A percentile compares a stretch with the other conserved stretches of the same genome.
Conservation (phyloP, 2,113 vertebrate species). For the Zosterops japonicus region DNA sequence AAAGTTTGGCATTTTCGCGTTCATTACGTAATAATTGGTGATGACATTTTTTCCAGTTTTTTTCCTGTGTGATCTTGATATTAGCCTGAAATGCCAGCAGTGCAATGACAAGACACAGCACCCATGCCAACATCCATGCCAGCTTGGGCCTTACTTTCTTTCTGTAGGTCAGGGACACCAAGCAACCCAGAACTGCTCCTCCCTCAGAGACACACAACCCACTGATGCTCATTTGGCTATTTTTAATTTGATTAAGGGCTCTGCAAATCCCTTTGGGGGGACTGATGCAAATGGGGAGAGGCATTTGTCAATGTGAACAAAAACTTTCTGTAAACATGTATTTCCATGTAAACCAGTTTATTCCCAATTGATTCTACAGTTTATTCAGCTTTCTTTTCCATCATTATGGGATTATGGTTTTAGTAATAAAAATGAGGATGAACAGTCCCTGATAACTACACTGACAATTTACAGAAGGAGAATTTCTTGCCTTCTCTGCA, state of each 20-base stretch:
- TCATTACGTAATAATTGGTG: not conserved
- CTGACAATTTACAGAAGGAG: not conserved
- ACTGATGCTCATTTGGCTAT: not conserved
- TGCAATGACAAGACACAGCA: not conserved
- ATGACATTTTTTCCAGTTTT: conserved; percentile 31
- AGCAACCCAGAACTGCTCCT: not conserved
- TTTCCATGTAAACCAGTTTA: not conserved
- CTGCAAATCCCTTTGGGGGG: not conserved
- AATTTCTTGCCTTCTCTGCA: not conserved
- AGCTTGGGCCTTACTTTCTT: not conserved
- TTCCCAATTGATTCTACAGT: not conserved
- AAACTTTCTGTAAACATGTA: not conserved
- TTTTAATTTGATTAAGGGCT: conserved; percentile 1
- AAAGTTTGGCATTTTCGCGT: not conserved
- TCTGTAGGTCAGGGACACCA: not conserved
- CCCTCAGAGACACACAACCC: not conserved
- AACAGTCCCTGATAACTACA: not conserved
- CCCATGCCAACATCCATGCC: not conserved
- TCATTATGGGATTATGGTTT: not conserved
- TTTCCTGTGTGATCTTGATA: not conserved
- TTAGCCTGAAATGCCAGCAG: not conserved
- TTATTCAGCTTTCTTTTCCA: not conserved
- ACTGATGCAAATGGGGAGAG: not conserved
- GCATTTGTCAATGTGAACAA: not conserved
- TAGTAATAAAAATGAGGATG: not conserved